Percentiles rank a stretch among this genome's conserved stretches.
These are phyloP conservation scores for Hybognathus amarus DNA, from an alignment of 2,797 vertebrate genomes.

Conservation along the genomic window DNA sequence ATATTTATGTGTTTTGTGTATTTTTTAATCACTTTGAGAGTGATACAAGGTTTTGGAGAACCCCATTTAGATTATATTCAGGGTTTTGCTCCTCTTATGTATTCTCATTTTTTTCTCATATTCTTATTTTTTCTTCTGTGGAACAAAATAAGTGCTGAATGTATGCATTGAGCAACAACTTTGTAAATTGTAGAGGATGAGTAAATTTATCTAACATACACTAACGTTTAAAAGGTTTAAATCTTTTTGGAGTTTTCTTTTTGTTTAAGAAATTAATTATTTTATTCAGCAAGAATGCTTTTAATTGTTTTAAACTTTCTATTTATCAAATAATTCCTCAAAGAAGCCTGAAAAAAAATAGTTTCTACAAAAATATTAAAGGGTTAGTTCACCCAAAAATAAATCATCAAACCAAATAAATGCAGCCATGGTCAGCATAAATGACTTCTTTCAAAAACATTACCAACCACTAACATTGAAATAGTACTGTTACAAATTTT, in stretches of 20 bases:
- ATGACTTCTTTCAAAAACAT: not conserved
- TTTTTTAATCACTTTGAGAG: not conserved
- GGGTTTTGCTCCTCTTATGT: slow-evolving; percentile 2
- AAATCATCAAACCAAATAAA: not conserved
- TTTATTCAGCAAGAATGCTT: not conserved
- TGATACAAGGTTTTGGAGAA: not conserved
- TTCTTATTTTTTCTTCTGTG: not conserved
- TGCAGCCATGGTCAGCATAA: not conserved
- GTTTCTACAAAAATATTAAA: not conserved
- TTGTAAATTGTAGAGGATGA: too few species aligned
- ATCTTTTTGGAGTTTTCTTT: not conserved
- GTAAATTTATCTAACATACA: not conserved
- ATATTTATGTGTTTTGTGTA: not conserved
- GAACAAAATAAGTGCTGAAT: not conserved
- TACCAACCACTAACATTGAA: not conserved
- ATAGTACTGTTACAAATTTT: not conserved
- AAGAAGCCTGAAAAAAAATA: not conserved
- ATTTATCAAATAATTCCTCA: not conserved
- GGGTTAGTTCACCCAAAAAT: too few species aligned
- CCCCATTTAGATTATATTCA: not conserved
- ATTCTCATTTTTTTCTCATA: too few species aligned
- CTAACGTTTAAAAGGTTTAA: not conserved
- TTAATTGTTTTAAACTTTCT: not conserved
- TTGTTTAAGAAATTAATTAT: not conserved
- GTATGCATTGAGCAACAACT: not conserved